Conservation (phyloP, 30 jellyfish, hydroid and myxozoan species). For the Clytia hemisphaerica region DNA sequence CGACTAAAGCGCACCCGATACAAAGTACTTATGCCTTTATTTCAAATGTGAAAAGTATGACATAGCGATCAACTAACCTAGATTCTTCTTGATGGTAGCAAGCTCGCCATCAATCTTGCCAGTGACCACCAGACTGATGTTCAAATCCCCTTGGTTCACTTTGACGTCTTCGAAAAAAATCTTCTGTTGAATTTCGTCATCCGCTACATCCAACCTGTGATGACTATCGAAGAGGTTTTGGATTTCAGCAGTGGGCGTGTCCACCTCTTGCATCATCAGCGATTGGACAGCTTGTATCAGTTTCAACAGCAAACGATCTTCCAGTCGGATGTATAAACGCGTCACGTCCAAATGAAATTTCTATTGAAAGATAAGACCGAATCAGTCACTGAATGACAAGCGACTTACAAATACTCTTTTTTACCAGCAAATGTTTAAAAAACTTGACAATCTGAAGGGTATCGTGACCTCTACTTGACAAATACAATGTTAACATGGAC, state of each 20-base stretch:
- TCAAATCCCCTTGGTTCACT: constrained; percentile 25
- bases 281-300: constrained; percentile 54
- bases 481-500: no score
- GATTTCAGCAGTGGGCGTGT: neutral
- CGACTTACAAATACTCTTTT: no score
- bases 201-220: neutral
- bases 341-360: no score
- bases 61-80: constrained; percentile 8
- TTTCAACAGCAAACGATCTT: constrained; percentile 75
- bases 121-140: constrained; percentile 32
- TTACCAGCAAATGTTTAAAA: no score
- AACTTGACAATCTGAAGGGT: no score
- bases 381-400: no score
- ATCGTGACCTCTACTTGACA: no score
- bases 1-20: no score
- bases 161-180: constrained; percentile 16
- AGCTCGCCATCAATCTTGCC: constrained; percentile 37
- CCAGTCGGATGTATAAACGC: constrained; percentile 47
- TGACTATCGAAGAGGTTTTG: neutral
- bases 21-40: no score
- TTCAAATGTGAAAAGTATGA: neutral
- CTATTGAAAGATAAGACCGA: no score
- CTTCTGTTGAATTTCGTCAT: neutral
- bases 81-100: constrained; percentile 4
- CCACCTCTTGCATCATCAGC: neutral